A percentile compares a stretch with the other conserved stretches of the same genome.
phyloP scores from a whole-genome alignment of 2,113 vertebrate species.

The Crotalus viridis region DNA sequence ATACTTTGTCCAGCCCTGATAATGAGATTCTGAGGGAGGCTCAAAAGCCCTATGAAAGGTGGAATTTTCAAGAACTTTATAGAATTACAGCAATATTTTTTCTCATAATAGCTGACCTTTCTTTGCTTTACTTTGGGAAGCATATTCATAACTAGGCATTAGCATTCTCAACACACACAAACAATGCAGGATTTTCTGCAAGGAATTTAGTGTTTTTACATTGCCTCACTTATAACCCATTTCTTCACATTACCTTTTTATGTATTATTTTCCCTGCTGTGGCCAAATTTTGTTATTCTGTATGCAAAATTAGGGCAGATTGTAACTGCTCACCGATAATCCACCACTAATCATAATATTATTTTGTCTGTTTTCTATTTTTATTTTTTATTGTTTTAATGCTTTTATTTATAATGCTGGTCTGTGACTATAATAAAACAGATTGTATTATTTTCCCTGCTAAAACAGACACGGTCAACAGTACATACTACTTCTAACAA shows the following conservation, averaged over 20 bases:
- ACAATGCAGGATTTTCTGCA: not conserved
- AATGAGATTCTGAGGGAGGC: not conserved
- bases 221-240: not conserved
- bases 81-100: not conserved
- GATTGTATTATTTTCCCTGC: not conserved
- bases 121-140: slow-evolving; percentile 8
- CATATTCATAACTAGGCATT: not conserved
- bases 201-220: slow-evolving; percentile 9
- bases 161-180: slow-evolving; percentile 28
- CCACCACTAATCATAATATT: too few relatives aligned
- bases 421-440: too few relatives aligned
- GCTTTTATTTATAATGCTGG: too few relatives aligned
- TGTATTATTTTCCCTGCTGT: not conserved
- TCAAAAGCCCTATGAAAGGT: not conserved
- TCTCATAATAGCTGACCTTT: not conserved
- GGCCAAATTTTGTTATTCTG: too few relatives aligned
- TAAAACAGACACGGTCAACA: not conserved
- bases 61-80: not conserved
- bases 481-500: not conserved
- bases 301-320: too few relatives aligned
- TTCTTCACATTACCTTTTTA: not conserved
- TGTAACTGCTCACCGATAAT: too few relatives aligned
- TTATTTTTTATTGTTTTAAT: too few relatives aligned
- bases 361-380: too few relatives aligned
- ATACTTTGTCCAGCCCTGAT: not conserved